Base-by-base conservation (phyloP, 1,140 invertebrate species). In the Condylostylus longicornis region DNA sequence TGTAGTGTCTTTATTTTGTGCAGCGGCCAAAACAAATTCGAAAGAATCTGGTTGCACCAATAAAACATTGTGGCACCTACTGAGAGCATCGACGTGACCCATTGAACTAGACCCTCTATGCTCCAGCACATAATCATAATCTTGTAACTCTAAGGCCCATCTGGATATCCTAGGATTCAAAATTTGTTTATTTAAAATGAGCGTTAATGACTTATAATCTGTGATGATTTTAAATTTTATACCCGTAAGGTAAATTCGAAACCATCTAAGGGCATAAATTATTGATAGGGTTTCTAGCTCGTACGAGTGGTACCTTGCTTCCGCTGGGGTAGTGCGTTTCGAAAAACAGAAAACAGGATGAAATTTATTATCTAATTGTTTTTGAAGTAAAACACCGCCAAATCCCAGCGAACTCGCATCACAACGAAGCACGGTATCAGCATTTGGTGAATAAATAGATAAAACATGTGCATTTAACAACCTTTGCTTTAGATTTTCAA, bases 271-370 rank as follows among this genome's bases (percentile, higher is more conserved):
- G 1, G 62, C 63, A 45, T 52, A 53, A 5, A 68, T 49, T 5
- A 70, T 58, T 2, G 66, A 65, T 18, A 71, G 43, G 20, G 56
- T 55, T 51, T 72, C 67, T 33, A 64, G 43, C 45, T 70, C 59
- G 33, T 63, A 65, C 33, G 49, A 58, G 5, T 39, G 43, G 37
- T 65, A 69, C 19, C 59, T 60, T 15, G 25, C 45, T 50, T 71
- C 65, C 14, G 46, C 38, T 5, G 42, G 41, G 13, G 44, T 49
- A 8, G 67, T 52, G 14, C 47, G 41, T 22, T 58, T 46, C 29
- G 60, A 60, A 39, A 59, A 61, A 46, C 63, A 68, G 8, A 53
- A 49, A 6, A 68, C 43, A 8, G 49, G 61, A 44, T 55, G 52
- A 20, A 46, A 32, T 27, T 45, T 44, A 13, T 38, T 37, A 43